phyloP scores from a whole-genome alignment of 2,113 vertebrate genomes.

The Setophaga petechia region DNA sequence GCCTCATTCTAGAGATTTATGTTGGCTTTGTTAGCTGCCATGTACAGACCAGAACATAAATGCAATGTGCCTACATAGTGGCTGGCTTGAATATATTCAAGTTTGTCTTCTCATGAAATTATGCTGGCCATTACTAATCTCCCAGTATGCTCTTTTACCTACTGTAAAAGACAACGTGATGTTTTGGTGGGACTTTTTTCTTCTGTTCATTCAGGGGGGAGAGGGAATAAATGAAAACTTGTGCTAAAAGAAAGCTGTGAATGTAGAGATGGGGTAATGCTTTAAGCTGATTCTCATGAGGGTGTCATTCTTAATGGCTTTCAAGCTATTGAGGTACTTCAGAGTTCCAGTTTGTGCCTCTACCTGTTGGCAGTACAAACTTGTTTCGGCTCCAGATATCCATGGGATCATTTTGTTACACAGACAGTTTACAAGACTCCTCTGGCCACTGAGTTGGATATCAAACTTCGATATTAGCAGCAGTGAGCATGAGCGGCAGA shows the following conservation, averaged over 20 bases:
- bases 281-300: neutral
- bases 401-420: neutral
- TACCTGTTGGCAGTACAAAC: fast-evolving
- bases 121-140: neutral
- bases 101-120: neutral
- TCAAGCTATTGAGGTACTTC: neutral
- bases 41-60: neutral
- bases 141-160: neutral
- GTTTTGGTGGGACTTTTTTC: neutral
- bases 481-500: neutral
- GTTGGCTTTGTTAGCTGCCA: neutral
- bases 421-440: neutral
- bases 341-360: neutral
- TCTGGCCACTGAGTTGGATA: neutral
- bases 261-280: neutral
- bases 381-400: neutral
- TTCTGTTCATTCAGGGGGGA: neutral
- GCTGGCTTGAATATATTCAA: neutral
- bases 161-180: neutral
- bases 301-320: neutral
- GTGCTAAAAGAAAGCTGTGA: neutral
- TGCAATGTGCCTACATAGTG: neutral
- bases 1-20: neutral
- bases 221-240: neutral
- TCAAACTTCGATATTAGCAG: neutral